Evolutionary conservation across 92 coral and sea anemone species (phyloP), one percentile per base, ranked within the genome.

Genomic region (Paragorgia papillata): DNA sequence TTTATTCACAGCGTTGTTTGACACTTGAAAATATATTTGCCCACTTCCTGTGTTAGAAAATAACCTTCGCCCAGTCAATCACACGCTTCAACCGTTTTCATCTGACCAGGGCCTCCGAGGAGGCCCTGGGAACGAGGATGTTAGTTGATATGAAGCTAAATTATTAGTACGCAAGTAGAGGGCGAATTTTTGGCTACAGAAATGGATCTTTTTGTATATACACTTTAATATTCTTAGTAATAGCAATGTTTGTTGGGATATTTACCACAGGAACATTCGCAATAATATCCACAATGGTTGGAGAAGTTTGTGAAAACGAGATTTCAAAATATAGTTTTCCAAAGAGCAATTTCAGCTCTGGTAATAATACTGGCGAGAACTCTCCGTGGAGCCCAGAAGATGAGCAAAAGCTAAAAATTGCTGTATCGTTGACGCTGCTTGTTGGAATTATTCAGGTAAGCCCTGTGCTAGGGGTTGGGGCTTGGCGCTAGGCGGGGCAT

Each of bases 241-340:
- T 46, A n/a, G 9, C 15, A 6, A 2, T 7, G 9, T 46, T 7
- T 46, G n/a, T n/a, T n/a, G n/a, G n/a, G n/a, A n/a, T n/a, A n/a
- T 46, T 6, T 46, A 46, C 53, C 3, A n/a, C 21, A 94, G 98
- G 98, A 24, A 88, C 98, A 0, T 94, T 94, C 87, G 98, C 98
- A 37, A 92, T 94, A 7, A 88, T 94, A 20, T 91, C 90, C 13
- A 82, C 92, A 4, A 94, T 94, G 98, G 90, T 94, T 75, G 98
- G 98, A 9, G 79, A 86, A 28, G 97, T 91, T 14, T 88, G 84
- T 27, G 97, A 94, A 50, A 80, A 89, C 64, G 90, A 90, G 51
- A 62, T 83, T 17, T 84, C 84, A 29, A 54, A 80, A 14, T 30
- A 57, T 7, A 28, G 20, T 13, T 28, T 34, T 54, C 44, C 18